Conservation (phyloP, 2,113 vertebrate species). For the Ranitomeya variabilis region DNA sequence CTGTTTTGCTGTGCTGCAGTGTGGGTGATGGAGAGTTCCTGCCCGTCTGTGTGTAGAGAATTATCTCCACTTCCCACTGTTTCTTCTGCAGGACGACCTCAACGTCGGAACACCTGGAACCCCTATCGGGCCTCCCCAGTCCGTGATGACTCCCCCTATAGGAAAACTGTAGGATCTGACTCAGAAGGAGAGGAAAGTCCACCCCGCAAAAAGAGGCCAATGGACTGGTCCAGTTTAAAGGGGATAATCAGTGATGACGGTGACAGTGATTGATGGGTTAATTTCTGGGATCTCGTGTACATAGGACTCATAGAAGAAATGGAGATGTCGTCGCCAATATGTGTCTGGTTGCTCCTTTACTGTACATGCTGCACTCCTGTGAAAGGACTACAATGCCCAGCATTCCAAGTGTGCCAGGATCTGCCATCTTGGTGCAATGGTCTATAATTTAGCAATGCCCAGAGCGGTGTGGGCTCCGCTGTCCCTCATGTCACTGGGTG, state of each 20-base stretch:
- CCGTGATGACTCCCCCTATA: conserved; percentile 27
- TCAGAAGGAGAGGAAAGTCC: conserved; percentile 61
- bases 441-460: neutral
- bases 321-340: neutral
- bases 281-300: neutral
- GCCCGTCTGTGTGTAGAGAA: no score
- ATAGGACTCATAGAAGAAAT: neutral
- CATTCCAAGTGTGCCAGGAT: neutral
- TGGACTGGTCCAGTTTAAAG: conserved; percentile 73
- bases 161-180: conserved; percentile 13
- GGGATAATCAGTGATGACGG: conserved; percentile 85
- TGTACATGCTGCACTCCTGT: no score
- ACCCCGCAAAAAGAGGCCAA: conserved; percentile 35
- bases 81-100: conserved; percentile 63
- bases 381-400: neutral
- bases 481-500: neutral
- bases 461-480: neutral
- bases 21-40: no score
- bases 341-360: neutral
- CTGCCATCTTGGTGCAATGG: no score
- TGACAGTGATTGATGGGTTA: conserved; percentile 69
- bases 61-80: neutral
- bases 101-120: conserved; percentile 66
- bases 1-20: no score
- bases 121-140: conserved; percentile 48